A percentile compares a stretch with the other conserved stretches of the same genome.
phyloP scores from a whole-genome alignment of 2,888 invertebrate species.

The Xanthorhoe spadicearia region DNA sequence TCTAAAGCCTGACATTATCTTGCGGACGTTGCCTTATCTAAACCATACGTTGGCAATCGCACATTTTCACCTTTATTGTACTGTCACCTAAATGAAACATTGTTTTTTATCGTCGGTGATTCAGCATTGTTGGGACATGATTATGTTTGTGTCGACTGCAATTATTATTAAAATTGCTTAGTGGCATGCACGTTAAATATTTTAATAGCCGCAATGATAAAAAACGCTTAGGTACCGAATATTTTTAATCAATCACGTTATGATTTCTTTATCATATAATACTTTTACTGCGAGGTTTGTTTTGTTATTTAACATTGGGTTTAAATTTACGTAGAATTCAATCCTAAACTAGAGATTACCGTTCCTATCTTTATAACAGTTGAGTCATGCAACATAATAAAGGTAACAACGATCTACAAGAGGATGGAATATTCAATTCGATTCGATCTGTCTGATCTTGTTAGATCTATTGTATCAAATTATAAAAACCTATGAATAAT shows the following conservation, averaged over 20 bases:
- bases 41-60: conserved; percentile 59
- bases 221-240: conserved; percentile 14
- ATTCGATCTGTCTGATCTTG: conserved; percentile 61
- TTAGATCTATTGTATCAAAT: conserved; percentile 51
- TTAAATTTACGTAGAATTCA: background rate
- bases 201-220: conserved; percentile 18
- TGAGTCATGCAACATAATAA: conserved; percentile 67
- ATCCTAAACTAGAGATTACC: conserved; percentile 26
- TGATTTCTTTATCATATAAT: no score
- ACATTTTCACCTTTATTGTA: conserved; percentile 64
- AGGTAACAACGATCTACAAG: conserved; percentile 50
- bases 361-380: conserved; percentile 46
- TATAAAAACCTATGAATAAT: conserved; percentile 30
- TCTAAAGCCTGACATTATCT: conserved; percentile 61
- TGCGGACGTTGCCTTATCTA: conserved; percentile 65
- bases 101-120: conserved; percentile 41
- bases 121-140: conserved; percentile 39
- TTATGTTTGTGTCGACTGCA: conserved; percentile 35
- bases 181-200: conserved; percentile 35
- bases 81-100: conserved; percentile 51
- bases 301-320: background rate
- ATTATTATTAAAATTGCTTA: conserved; percentile 38
- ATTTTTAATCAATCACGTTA: conserved; percentile 3
- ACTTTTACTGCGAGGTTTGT: background rate
- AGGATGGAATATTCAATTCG: conserved; percentile 54